These are phyloP conservation scores for Erythrocercus mccallii DNA, from an alignment of 2,113 vertebrate species.

Conservation along the genomic window DNA sequence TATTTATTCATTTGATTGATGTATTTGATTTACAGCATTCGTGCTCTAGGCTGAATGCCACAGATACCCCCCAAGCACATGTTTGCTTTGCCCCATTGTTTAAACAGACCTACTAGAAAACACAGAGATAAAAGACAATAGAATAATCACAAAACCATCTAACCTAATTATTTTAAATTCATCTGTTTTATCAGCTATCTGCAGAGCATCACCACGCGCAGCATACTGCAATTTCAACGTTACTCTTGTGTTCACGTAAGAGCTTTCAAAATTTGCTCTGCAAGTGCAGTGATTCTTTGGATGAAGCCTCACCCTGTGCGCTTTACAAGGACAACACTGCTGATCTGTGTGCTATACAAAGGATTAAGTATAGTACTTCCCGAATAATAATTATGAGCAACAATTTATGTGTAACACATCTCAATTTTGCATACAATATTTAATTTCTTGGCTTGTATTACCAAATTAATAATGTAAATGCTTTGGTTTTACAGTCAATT, in stretches of 20 bases:
- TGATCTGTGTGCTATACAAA: background rate
- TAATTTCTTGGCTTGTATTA: background rate
- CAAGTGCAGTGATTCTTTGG: background rate
- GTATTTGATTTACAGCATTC: background rate
- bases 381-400: background rate
- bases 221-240: background rate
- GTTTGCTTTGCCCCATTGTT: background rate
- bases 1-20: background rate
- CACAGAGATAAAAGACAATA: background rate
- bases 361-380: background rate
- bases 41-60: background rate
- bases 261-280: background rate
- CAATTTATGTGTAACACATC: fast-evolving
- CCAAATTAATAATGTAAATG: fast-evolving
- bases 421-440: background rate
- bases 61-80: background rate
- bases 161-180: background rate
- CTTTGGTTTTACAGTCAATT: background rate
- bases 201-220: fast-evolving
- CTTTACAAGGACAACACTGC: background rate
- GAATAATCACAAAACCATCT: background rate
- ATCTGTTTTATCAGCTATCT: background rate
- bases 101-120: conserved; percentile 11
- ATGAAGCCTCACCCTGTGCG: background rate
- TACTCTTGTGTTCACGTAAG: fast-evolving